phyloP scores from a whole-genome alignment of 2,888 invertebrate genomes.

The Atherix ibis region DNA sequence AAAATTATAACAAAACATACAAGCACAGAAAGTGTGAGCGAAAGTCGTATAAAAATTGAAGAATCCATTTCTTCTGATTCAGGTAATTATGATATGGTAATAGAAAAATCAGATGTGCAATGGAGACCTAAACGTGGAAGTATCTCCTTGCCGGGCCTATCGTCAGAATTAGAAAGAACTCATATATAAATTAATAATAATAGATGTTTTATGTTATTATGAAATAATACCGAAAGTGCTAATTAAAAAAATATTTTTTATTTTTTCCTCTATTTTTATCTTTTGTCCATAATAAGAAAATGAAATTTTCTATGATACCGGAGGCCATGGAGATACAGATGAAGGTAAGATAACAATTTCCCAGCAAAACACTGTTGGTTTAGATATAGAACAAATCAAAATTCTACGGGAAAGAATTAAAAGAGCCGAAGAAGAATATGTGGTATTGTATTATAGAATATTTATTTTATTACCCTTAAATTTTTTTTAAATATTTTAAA shows the following conservation, averaged over 20 bases:
- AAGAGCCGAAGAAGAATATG: not conserved
- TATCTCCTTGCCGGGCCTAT: constrained; percentile 10
- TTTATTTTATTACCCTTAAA: too few species aligned
- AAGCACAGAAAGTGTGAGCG: not conserved
- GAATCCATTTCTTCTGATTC: constrained; percentile 1
- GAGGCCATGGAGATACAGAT: too few species aligned
- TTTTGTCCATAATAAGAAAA: too few species aligned
- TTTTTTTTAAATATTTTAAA: too few species aligned
- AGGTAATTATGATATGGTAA: constrained; percentile 5
- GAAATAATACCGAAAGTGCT: too few species aligned
- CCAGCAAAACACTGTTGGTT: too few species aligned
- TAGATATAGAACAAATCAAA: not conserved
- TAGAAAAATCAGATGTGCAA: constrained; percentile 7
- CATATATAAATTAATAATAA: constrained; percentile 6
- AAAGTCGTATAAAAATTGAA: not conserved
- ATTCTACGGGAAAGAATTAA: not conserved
- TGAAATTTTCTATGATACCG: too few species aligned
- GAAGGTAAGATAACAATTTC: too few species aligned
- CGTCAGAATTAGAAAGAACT: constrained; percentile 10
- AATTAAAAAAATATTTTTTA: too few species aligned
- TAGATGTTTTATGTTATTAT: constrained; percentile 1
- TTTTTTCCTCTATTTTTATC: too few species aligned
- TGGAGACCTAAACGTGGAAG: constrained; percentile 13
- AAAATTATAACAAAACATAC: too few species aligned
- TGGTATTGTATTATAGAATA: too few species aligned